Evolutionary conservation across 2,888 invertebrate genomes (phyloP).

Genomic region (Gortyna flavago): DNA sequence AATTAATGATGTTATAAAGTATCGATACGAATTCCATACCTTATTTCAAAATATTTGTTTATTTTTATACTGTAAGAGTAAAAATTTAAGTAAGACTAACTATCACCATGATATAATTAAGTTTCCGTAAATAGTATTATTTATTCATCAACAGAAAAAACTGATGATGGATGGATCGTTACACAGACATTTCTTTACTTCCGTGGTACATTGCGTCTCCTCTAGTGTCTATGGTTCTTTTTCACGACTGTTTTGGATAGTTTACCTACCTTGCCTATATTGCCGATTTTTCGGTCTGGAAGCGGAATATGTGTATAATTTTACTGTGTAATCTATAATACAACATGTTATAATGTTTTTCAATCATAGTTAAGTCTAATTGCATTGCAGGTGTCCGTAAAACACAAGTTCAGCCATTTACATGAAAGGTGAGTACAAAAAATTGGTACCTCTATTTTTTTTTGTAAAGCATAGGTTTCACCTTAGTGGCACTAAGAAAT

Average conservation of each 20-base stretch:
- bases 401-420: constrained; percentile 88
- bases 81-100: neutral
- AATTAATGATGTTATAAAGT: too few species aligned
- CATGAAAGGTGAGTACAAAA: constrained; percentile 90
- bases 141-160: constrained; percentile 58
- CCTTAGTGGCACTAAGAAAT: constrained; percentile 65
- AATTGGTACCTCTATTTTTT: constrained; percentile 86
- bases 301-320: constrained; percentile 83
- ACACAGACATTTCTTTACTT: constrained; percentile 62
- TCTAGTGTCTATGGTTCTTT: constrained; percentile 86
- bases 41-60: neutral
- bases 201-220: constrained; percentile 66
- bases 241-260: constrained; percentile 90
- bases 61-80: neutral
- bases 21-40: neutral
- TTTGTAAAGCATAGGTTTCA: constrained; percentile 74
- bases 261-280: constrained; percentile 88
- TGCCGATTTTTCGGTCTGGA: constrained; percentile 87
- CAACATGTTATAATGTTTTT: constrained; percentile 80
- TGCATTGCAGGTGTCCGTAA: constrained; percentile 71
- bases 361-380: constrained; percentile 77
- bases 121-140: constrained; percentile 38
- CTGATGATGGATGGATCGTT: constrained; percentile 68
- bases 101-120: neutral
- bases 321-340: constrained; percentile 74